Evolutionary conservation across 2,113 vertebrate genomes (phyloP), one percentile per base, ranked within the genome.

Genomic region (Ictalurus punctatus): DNA sequence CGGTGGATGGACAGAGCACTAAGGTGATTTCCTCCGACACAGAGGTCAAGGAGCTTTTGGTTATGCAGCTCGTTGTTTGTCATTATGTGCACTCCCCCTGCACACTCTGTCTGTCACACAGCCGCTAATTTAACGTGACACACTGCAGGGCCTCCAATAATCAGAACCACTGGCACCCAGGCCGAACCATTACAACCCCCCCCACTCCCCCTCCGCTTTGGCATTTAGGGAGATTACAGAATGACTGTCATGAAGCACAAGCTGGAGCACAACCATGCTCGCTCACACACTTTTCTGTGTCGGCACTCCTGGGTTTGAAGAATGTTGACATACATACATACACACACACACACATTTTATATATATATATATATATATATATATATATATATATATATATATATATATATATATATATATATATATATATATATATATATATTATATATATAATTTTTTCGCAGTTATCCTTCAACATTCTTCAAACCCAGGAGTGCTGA

Each of bases 61-160:
- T 80, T 89, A 87, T 90, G 78, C 40, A 58, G 87, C 85, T 80
- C 91, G 93, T 93, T 94, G 78, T 48, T 67, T 27, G 78, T 34
- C 4, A 25, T 63, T n/a, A 67, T 14, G 88, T 84, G 37, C 14
- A 67, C 86, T 65, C 80, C 40, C 52, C 52, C 34, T 59, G 65
- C 89, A 83, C 88, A 89, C 88, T 89, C 92, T 76, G 94, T 97
- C 97, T 98, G 97, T 97, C 98, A 98, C 81, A 95, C 95, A 95
- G 96, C 95, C 92, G 94, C 96, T 97, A 97, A 99, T 98, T 98
- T 96, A 96, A 97, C 96, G 93, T 98, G 98, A 99, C 96, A 97
- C 96, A 97, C 96, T 94, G 94, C 98, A 99, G 98, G 96, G 96
- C 96, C 93, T 96, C 96, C 94, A 89, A 96, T 99, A 99, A 99